phyloP scores from a whole-genome alignment of 2,888 invertebrate genomes.

The Agrochola lota region DNA sequence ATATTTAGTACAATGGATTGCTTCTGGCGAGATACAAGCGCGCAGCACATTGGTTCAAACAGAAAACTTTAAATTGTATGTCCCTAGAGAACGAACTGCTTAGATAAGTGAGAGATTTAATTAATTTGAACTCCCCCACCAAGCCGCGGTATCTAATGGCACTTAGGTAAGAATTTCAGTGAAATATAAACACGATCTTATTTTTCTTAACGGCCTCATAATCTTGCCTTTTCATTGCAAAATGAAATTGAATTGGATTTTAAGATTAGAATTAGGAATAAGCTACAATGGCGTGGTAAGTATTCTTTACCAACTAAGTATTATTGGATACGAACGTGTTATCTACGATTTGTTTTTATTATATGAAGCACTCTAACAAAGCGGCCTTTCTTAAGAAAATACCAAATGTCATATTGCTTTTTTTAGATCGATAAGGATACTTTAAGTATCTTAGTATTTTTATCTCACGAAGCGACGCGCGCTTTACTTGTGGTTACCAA shows the following conservation, averaged over 20 bases:
- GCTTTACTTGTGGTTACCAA: too few species aligned
- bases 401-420: neutral
- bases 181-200: slow-evolving; percentile 72
- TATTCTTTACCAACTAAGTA: slow-evolving; percentile 8
- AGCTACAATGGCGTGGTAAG: slow-evolving; percentile 3
- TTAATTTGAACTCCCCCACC: slow-evolving; percentile 77
- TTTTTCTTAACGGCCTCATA: slow-evolving; percentile 68
- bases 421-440: neutral
- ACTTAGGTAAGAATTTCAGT: slow-evolving; percentile 70
- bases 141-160: slow-evolving; percentile 71
- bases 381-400: neutral
- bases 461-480: too few species aligned
- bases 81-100: slow-evolving; percentile 70
- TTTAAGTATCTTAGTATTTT: neutral
- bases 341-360: neutral
- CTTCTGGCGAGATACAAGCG: slow-evolving; percentile 38
- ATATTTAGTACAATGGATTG: slow-evolving; percentile 25
- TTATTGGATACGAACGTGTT: slow-evolving; percentile 5
- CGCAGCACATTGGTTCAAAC: slow-evolving; percentile 43
- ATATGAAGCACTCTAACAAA: neutral
- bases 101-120: slow-evolving; percentile 79
- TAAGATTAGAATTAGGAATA: slow-evolving; percentile 31
- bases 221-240: slow-evolving; percentile 60
- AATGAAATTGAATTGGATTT: slow-evolving; percentile 52
- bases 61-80: slow-evolving; percentile 62